Evolutionary conservation across 2,888 invertebrate species (phyloP).

Genomic region (Morpho deidamia): DNA sequence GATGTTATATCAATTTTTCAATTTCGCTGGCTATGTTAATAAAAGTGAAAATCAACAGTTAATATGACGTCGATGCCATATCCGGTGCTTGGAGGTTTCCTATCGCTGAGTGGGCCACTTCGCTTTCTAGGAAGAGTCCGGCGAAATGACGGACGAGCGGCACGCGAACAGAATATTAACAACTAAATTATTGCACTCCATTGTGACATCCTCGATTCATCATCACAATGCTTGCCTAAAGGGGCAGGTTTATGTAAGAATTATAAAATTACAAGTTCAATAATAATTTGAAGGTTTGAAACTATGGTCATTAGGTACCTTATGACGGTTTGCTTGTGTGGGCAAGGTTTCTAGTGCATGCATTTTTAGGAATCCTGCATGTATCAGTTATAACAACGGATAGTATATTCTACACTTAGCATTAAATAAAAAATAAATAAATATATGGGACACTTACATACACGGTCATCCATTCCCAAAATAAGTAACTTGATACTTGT

Average conservation of each 20-base stretch:
- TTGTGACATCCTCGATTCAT: constrained; percentile 43
- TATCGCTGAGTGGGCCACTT: constrained; percentile 55
- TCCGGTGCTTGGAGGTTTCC: constrained; percentile 46
- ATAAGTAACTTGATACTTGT: no score
- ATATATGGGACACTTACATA: no score
- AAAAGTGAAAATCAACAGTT: constrained; percentile 68
- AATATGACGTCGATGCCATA: constrained; percentile 44
- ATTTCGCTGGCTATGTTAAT: constrained; percentile 33
- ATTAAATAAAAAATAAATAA: no score
- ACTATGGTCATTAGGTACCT: no score
- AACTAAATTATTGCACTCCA: constrained; percentile 34
- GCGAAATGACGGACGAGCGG: constrained; percentile 52
- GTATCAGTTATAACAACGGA: no score
- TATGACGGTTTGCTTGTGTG: no score
- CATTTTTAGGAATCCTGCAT: no score
- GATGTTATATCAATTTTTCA: constrained; percentile 15
- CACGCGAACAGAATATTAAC: constrained; percentile 53
- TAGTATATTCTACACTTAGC: no score
- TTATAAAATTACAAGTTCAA: constrained; percentile 17
- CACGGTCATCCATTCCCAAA: no score
- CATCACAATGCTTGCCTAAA: constrained; percentile 27
- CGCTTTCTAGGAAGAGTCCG: constrained; percentile 66
- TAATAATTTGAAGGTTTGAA: no score
- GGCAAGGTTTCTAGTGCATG: no score
- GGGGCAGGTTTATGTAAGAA: constrained; percentile 1